A percentile compares a stretch with the other conserved stretches of the same genome.
Conservation (phyloP, 2,113 vertebrate species). For the Rhinopomastus cyanomelas region DNA sequence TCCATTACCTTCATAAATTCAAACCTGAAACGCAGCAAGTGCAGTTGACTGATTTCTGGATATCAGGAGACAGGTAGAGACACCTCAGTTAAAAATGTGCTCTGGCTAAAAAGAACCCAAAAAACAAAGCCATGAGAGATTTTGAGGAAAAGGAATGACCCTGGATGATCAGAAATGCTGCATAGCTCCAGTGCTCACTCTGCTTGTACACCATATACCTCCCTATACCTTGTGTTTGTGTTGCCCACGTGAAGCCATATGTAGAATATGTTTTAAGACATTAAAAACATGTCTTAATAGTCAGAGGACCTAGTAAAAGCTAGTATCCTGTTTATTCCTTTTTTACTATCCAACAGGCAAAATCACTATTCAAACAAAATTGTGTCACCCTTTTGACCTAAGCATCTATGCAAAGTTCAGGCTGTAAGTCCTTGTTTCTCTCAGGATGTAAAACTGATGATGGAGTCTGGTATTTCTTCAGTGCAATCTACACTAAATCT, state of each 20-base stretch:
- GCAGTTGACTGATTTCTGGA: neutral
- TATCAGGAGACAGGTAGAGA: neutral
- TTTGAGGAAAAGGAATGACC: neutral
- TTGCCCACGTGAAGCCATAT: neutral
- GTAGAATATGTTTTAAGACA: neutral
- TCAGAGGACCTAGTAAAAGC: neutral
- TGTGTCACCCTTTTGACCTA: neutral
- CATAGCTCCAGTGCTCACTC: neutral
- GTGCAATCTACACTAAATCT: slow-evolving; percentile 1
- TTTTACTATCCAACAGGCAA: neutral
- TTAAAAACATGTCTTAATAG: neutral
- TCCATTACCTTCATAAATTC: neutral
- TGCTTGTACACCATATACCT: neutral
- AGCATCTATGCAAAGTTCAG: neutral
- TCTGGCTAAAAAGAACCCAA: neutral
- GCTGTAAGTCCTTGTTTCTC: neutral
- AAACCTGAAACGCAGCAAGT: neutral
- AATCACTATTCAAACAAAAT: neutral
- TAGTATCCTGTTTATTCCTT: neutral
- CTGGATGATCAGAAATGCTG: neutral
- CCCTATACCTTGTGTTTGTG: neutral
- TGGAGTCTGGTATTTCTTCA: neutral
- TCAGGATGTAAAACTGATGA: neutral
- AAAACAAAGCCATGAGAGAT: neutral
- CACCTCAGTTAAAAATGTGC: neutral